Evolutionary conservation across 2,888 invertebrate genomes (phyloP).

Genomic region (Achlya flavicornis): DNA sequence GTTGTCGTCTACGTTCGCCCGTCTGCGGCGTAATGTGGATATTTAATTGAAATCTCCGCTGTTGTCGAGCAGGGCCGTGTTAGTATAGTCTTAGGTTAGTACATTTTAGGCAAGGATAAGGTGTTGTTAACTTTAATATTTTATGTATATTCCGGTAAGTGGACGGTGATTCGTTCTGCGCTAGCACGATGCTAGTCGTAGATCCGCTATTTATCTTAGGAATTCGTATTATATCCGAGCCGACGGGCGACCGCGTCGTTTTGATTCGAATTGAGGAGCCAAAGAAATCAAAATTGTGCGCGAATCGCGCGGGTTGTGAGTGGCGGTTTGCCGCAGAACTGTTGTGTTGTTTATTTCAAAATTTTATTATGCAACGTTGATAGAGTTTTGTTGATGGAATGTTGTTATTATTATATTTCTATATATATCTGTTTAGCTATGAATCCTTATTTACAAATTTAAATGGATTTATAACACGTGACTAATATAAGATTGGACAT

Average conservation of each 20-base stretch:
- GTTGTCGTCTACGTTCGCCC: too few species aligned
- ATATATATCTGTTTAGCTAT: conserved; percentile 33
- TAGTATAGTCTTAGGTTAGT: conserved; percentile 24
- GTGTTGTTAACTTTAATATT: conserved; percentile 42
- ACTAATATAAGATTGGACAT: conserved; percentile 31
- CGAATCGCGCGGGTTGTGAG: conserved; percentile 67
- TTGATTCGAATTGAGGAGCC: conserved; percentile 62
- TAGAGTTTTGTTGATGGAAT: conserved; percentile 40
- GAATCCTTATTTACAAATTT: conserved; percentile 42
- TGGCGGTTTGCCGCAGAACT: conserved; percentile 56
- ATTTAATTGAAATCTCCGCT: too few species aligned
- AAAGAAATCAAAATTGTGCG: conserved; percentile 69
- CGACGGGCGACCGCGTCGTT: conserved; percentile 28
- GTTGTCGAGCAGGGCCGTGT: neutral
- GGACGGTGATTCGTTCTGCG: conserved; percentile 33
- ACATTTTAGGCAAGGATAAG: conserved; percentile 32
- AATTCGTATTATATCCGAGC: conserved; percentile 21
- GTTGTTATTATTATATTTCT: conserved; percentile 35
- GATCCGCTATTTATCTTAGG: conserved; percentile 30
- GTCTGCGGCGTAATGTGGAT: neutral
- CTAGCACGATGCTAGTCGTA: conserved; percentile 43
- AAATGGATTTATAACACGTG: conserved; percentile 36
- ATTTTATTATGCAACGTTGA: conserved; percentile 71
- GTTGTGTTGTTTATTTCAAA: conserved; percentile 72
- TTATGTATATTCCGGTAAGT: conserved; percentile 39